These are phyloP conservation scores for Noctua janthe DNA, from an alignment of 2,888 invertebrate species.

Conservation along the genomic window DNA sequence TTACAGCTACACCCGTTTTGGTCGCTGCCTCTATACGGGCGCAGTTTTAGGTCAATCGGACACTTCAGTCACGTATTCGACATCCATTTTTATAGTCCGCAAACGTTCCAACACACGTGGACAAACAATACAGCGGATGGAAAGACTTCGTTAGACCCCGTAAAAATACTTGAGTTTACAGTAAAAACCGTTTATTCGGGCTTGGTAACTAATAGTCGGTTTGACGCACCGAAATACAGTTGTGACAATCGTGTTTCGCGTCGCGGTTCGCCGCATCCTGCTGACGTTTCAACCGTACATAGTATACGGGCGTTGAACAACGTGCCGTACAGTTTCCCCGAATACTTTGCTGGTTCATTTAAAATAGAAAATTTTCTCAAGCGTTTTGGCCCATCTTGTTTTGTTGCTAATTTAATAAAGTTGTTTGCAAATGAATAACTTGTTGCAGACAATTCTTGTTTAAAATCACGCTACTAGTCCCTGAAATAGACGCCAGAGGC, in stretches of 20 bases:
- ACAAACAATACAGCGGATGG: not conserved
- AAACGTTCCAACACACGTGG: slow-evolving; percentile 11
- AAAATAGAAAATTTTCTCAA: not conserved
- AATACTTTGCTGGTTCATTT: not conserved
- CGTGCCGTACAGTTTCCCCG: not conserved
- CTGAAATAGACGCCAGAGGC: not conserved
- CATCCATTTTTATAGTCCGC: slow-evolving; percentile 9
- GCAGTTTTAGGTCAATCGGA: slow-evolving; percentile 37
- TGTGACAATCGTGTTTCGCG: slow-evolving; percentile 38
- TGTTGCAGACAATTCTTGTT: not conserved
- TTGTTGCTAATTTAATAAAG: not conserved
- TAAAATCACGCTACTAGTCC: not conserved
- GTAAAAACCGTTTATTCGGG: slow-evolving; percentile 30
- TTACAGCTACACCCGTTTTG: not conserved
- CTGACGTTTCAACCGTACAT: slow-evolving; percentile 13
- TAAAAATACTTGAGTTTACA: slow-evolving; percentile 17
- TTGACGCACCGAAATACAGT: slow-evolving; percentile 45
- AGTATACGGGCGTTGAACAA: slow-evolving; percentile 17
- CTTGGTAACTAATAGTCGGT: slow-evolving; percentile 12
- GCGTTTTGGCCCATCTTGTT: not conserved
- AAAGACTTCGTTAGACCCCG: not conserved
- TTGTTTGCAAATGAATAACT: not conserved
- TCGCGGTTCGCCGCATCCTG: slow-evolving; percentile 53
- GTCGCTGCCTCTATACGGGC: slow-evolving; percentile 28
- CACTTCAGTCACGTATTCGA: slow-evolving; percentile 15